These are phyloP conservation scores for Probaryconus sp. DNA, from an alignment of 1,140 invertebrate genomes.

Conservation along the genomic window DNA sequence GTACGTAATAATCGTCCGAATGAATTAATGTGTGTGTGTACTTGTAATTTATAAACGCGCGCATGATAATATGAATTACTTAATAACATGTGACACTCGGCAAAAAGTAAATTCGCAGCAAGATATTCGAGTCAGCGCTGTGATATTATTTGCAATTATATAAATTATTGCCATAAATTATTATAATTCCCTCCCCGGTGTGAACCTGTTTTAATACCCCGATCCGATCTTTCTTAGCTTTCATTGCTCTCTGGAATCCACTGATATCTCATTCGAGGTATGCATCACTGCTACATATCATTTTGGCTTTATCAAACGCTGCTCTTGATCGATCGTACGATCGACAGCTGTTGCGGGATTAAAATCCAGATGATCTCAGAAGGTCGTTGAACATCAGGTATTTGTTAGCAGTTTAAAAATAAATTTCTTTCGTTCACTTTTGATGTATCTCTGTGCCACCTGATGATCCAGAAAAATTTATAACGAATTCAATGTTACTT, in stretches of 20 bases:
- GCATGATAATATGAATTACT: conserved; percentile 49
- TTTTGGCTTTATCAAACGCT: conserved; percentile 45
- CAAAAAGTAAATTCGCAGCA: conserved; percentile 21
- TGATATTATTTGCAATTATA: conserved; percentile 50
- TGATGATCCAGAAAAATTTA: neutral
- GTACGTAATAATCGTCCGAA: neutral
- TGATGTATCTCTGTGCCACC: no score
- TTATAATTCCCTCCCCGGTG: conserved; percentile 27
- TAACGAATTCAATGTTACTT: conserved; percentile 3
- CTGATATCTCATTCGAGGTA: conserved; percentile 56
- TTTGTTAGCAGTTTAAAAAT: conserved; percentile 26
- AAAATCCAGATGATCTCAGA: conserved; percentile 33
- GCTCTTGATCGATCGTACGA: conserved; percentile 41
- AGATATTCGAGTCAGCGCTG: conserved; percentile 24
- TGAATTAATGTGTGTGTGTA: conserved; percentile 22
- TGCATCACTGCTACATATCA: conserved; percentile 50
- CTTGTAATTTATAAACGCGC: conserved; percentile 37
- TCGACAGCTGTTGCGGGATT: conserved; percentile 51
- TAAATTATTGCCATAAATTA: conserved; percentile 60
- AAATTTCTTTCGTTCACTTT: neutral
- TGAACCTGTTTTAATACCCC: conserved; percentile 51
- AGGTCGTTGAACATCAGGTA: conserved; percentile 37
- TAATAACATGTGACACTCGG: conserved; percentile 42
- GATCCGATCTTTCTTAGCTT: conserved; percentile 16
- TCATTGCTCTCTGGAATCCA: conserved; percentile 36